Conservation (phyloP, 2,888 invertebrate genomes). For the Agrilus mali region DNA sequence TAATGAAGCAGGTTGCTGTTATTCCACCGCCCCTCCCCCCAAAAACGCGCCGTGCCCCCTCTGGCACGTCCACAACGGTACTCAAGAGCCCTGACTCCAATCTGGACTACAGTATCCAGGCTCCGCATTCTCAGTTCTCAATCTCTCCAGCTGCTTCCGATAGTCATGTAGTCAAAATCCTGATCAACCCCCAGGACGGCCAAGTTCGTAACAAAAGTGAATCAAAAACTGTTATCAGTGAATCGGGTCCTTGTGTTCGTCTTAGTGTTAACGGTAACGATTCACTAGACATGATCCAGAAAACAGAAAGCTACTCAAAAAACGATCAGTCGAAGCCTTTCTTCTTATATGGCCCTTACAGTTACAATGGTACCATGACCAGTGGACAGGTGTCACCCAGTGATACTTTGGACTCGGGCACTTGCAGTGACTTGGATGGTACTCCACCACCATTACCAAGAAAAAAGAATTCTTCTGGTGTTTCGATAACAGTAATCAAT, state of each 20-base stretch:
- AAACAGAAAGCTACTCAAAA: slow-evolving; percentile 21
- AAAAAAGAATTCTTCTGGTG: slow-evolving; percentile 42
- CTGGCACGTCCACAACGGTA: slow-evolving; percentile 36
- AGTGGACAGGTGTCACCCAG: slow-evolving; percentile 75
- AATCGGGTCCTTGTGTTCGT: slow-evolving; percentile 43
- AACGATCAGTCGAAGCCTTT: slow-evolving; percentile 22
- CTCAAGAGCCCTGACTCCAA: slow-evolving; percentile 27
- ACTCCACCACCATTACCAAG: slow-evolving; percentile 56
- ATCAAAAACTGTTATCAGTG: slow-evolving; percentile 33
- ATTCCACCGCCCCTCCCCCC: slow-evolving; percentile 45
- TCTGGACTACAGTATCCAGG: slow-evolving; percentile 17
- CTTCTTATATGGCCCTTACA: slow-evolving; percentile 51
- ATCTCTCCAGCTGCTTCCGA: slow-evolving; percentile 9
- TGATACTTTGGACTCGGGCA: slow-evolving; percentile 73
- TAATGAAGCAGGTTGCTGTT: slow-evolving; percentile 43
- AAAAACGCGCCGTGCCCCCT: slow-evolving; percentile 34
- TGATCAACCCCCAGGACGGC: slow-evolving; percentile 48
- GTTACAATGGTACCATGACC: slow-evolving; percentile 47
- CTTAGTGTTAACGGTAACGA: slow-evolving; percentile 37
- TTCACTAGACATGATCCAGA: slow-evolving; percentile 38
- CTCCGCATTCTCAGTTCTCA: slow-evolving; percentile 8
- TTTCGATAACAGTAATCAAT: slow-evolving; percentile 45
- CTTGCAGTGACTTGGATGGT: slow-evolving; percentile 71
- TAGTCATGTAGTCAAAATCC: slow-evolving; percentile 55
- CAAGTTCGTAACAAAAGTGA: slow-evolving; percentile 9